Conservation (phyloP, 53 echinoderm and acorn worm species). For the Antedon mediterranea region DNA sequence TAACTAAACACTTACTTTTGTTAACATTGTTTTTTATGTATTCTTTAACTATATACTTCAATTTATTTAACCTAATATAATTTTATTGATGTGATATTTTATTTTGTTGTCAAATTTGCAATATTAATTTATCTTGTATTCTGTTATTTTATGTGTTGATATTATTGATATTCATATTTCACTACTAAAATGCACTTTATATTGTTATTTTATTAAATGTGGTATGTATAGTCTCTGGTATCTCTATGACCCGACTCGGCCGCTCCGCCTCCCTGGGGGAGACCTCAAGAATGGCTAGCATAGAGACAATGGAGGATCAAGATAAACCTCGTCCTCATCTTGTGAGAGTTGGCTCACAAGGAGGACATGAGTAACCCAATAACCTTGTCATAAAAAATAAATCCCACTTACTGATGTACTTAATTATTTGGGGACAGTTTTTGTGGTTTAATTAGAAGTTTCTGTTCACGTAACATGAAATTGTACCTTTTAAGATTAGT, state of each 20-base stretch:
- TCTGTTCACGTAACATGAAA: no score
- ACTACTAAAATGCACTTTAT: no score
- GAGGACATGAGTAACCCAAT: not conserved
- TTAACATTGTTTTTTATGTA: not conserved
- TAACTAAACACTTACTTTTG: not conserved
- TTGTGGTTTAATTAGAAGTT: not conserved
- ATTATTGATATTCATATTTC: no score
- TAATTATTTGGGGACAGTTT: not conserved
- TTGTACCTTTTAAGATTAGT: not conserved
- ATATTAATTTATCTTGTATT: no score
- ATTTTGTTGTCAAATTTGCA: no score
- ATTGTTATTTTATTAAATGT: no score
- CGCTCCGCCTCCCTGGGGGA: slow-evolving; percentile 83
- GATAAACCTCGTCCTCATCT: slow-evolving; percentile 39
- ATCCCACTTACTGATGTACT: not conserved
- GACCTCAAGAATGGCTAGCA: slow-evolving; percentile 25
- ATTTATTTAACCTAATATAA: no score
- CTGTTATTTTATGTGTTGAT: no score
- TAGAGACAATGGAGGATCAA: slow-evolving; percentile 51
- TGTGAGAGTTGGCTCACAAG: slow-evolving; percentile 4
- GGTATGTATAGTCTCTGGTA: slow-evolving; percentile 45
- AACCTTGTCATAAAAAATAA: not conserved
- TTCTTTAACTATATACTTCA: no score
- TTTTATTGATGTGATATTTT: no score
- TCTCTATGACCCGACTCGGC: slow-evolving; percentile 78